Percentiles rank a stretch among this genome's conserved stretches.
Evolutionary conservation across 2,888 invertebrate genomes (phyloP).

Genomic region (Portevinia maculata): DNA sequence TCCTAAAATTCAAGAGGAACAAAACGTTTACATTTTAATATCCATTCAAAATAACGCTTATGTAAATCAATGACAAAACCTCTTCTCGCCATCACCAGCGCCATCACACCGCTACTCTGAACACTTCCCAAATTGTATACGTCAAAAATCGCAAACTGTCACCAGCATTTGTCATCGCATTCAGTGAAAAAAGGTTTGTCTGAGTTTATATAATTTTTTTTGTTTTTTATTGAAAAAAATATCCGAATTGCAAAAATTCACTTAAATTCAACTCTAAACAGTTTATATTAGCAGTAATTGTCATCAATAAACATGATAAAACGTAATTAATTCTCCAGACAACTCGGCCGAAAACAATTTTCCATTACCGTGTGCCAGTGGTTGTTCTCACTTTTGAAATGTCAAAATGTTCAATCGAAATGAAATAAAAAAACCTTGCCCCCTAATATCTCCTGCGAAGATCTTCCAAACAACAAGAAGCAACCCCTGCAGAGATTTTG

Average conservation of each 20-base stretch:
- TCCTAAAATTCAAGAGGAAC: no score
- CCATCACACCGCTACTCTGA: constrained; percentile 12
- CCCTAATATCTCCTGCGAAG: constrained; percentile 74
- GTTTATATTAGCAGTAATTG: neutral
- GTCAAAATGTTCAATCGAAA: constrained; percentile 48
- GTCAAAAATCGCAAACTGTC: constrained; percentile 54
- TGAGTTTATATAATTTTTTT: constrained; percentile 71
- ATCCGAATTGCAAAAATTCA: constrained; percentile 7
- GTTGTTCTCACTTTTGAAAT: constrained; percentile 60
- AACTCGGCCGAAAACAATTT: constrained; percentile 5
- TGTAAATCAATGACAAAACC: neutral
- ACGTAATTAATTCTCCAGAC: neutral
- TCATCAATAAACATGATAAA: neutral
- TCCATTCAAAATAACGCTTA: neutral
- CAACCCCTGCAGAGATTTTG: constrained; percentile 75
- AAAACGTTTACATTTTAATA: no score
- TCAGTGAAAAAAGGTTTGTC: constrained; percentile 62
- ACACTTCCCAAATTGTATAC: constrained; percentile 36
- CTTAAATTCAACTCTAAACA: neutral
- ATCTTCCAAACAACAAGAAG: constrained; percentile 69
- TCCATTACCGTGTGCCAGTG: constrained; percentile 54
- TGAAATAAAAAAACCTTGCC: constrained; percentile 23
- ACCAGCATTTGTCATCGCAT: constrained; percentile 64
- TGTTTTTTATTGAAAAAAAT: constrained; percentile 49
- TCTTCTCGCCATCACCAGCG: neutral